Percentiles rank a stretch among this genome's conserved stretches.
Evolutionary conservation across 2,888 invertebrate species (phyloP).

Genomic region (Andrena camellia): DNA sequence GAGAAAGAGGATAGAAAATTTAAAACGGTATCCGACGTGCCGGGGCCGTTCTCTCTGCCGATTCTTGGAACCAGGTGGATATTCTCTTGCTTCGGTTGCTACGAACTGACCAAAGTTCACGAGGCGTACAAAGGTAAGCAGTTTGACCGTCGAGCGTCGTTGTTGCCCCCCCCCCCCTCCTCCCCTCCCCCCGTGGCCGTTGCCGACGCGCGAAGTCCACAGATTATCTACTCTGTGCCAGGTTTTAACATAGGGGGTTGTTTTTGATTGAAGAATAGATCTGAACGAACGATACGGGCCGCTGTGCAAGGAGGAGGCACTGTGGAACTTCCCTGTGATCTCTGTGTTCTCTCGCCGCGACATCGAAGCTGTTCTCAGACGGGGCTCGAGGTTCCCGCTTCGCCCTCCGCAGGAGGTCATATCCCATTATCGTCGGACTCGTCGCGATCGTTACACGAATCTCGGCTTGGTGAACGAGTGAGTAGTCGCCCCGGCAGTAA

Average conservation of each 20-base stretch:
- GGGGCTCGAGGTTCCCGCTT: slow-evolving; percentile 91
- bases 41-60: slow-evolving; percentile 91
- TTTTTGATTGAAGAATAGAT: slow-evolving; percentile 83
- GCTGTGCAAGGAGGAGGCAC: slow-evolving; percentile 91
- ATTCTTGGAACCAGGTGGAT: slow-evolving; percentile 93
- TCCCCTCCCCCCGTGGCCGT: neutral
- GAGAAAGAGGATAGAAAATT: slow-evolving; percentile 59
- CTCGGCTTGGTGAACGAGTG: slow-evolving; percentile 94
- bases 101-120: slow-evolving; percentile 91
- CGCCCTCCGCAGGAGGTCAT: slow-evolving; percentile 94
- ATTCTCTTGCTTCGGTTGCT: slow-evolving; percentile 88
- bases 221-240: neutral
- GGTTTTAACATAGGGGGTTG: slow-evolving; percentile 68
- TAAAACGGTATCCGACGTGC: slow-evolving; percentile 86
- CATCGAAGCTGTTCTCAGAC: slow-evolving; percentile 91
- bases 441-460: slow-evolving; percentile 93
- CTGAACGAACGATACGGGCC: slow-evolving; percentile 88
- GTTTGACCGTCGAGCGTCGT: slow-evolving; percentile 15
- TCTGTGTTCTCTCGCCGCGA: slow-evolving; percentile 90
- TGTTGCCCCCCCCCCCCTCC: too few species aligned
- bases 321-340: slow-evolving; percentile 90
- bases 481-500: slow-evolving; percentile 82
- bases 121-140: slow-evolving; percentile 91
- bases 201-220: neutral
- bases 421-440: slow-evolving; percentile 90